Percentiles rank a stretch among this genome's conserved stretches.
Evolutionary conservation across 2,888 invertebrate genomes (phyloP).

Genomic region (Brachypalpus laphriformis): DNA sequence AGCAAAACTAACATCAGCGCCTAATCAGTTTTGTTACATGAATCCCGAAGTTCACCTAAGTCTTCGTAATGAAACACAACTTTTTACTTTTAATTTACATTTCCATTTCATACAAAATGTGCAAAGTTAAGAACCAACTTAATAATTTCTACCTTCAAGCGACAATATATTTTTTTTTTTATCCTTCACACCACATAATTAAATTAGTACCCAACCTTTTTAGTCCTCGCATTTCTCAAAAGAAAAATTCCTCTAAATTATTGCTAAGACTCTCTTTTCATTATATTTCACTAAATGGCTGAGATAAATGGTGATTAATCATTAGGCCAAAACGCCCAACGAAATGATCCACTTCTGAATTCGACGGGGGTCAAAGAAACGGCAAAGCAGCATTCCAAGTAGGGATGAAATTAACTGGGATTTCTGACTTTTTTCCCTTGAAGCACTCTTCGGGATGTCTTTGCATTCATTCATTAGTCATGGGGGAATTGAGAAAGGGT

Average conservation of each 20-base stretch:
- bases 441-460: conserved; percentile 47
- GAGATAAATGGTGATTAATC: conserved; percentile 67
- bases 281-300: conserved; percentile 65
- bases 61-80: too few relatives aligned
- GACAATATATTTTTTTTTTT: not conserved
- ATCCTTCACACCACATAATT: conserved; percentile 34
- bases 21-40: too few relatives aligned
- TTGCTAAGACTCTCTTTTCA: conserved; percentile 50
- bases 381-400: conserved; percentile 23
- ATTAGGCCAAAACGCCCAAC: conserved; percentile 48
- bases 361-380: conserved; percentile 52
- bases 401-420: conserved; percentile 64
- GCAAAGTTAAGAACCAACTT: not conserved
- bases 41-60: too few relatives aligned
- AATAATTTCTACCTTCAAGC: not conserved
- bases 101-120: not conserved
- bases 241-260: conserved; percentile 48
- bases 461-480: conserved; percentile 69
- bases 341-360: conserved; percentile 57
- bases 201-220: conserved; percentile 5
- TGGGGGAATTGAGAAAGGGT: conserved; percentile 54
- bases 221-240: not conserved
- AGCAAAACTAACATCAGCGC: too few relatives aligned
- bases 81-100: not conserved
- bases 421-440: conserved; percentile 60